Conservation (phyloP, 1,140 invertebrate species). For the Hyphantria cunea region DNA sequence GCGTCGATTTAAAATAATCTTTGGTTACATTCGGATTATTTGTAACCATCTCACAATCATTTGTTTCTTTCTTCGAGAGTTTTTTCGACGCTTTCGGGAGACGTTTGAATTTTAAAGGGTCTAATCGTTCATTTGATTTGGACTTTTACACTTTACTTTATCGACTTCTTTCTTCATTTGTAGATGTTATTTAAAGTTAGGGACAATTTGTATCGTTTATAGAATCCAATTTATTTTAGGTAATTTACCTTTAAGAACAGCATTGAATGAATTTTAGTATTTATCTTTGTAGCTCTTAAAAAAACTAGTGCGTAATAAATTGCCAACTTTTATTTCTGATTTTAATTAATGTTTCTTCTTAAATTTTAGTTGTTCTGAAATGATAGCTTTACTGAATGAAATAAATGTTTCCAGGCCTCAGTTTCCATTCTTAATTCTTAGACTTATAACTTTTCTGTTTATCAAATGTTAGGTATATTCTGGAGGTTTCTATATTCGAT, state of each 20-base stretch:
- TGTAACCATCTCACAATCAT: conserved; percentile 22
- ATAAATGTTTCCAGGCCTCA: too few species aligned
- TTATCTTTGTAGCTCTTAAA: too few species aligned
- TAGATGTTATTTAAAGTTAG: conserved; percentile 19
- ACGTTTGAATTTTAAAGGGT: conserved; percentile 22
- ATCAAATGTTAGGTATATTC: too few species aligned
- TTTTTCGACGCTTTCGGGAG: conserved; percentile 2
- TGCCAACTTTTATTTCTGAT: background rate
- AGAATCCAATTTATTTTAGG: conserved; percentile 16
- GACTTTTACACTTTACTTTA: conserved; percentile 23
- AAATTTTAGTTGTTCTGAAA: too few species aligned
- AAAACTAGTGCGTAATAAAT: background rate
- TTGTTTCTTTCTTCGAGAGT: conserved; percentile 8
- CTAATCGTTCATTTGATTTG: conserved; percentile 30
- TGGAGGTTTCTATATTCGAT: too few species aligned
- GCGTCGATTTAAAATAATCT: conserved; percentile 45
- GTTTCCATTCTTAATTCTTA: too few species aligned
- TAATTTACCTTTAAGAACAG: conserved; percentile 14
- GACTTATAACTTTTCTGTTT: too few species aligned
- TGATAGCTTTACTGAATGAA: too few species aligned
- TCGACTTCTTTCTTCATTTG: conserved; percentile 21
- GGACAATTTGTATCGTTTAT: conserved; percentile 21
- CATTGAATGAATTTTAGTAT: background rate
- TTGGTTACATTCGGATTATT: conserved; percentile 30
- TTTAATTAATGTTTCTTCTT: background rate